Base-by-base conservation (phyloP, 2,888 invertebrate genomes). In the Meiosimyza platycephala region DNA sequence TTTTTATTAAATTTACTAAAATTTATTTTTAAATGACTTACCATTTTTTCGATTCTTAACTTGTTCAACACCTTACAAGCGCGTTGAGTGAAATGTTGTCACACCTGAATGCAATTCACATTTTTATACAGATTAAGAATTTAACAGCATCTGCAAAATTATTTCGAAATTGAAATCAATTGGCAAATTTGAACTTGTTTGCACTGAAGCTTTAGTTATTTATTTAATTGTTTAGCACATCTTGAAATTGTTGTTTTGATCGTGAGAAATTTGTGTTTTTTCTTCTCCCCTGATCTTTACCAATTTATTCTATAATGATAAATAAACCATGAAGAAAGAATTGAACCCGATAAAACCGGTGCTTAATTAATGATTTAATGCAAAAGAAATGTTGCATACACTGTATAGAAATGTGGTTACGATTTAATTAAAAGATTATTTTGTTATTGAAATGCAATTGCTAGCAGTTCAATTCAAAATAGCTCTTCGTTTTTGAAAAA, bases 51-150 rank as follows among this genome's bases (percentile, higher is more conserved):
- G 13, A 4, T 7, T 16, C 33, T 62, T n/a, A 28, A 18, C 64
- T 9, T 40, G 68, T 59, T 68, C 50, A 70, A 63, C 47, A 22
- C 48, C 40, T 63, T 54, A 48, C 70, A 47, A 63, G 52, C 12
- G 11, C 9, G n/a, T n/a, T 16, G 5, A 62, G 22, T 18, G 18
- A 63, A 70, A 70, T 70, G 70, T 54, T 55, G 63, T 18, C 15
- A 13, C 52, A 40, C 13, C 47, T 40, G 15, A 47, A 47, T 16
- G 6, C n/a, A 52, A 54, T 54, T 54, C 18, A 54, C 70, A 60
- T 54, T 70, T 70, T 52, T 52, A 70, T 70, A 70, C 62, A 40
- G 15, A 54, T 18, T 70, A 18, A 50, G 22, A 60, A 59, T 62
- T 54, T 54, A n/a, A 7, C 9, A 59, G 48, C 68, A 28, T 18